Percentiles rank a stretch among this genome's conserved stretches.
Evolutionary conservation across 2,113 vertebrate species (phyloP).

Genomic region (Chaenogobius annularis): DNA sequence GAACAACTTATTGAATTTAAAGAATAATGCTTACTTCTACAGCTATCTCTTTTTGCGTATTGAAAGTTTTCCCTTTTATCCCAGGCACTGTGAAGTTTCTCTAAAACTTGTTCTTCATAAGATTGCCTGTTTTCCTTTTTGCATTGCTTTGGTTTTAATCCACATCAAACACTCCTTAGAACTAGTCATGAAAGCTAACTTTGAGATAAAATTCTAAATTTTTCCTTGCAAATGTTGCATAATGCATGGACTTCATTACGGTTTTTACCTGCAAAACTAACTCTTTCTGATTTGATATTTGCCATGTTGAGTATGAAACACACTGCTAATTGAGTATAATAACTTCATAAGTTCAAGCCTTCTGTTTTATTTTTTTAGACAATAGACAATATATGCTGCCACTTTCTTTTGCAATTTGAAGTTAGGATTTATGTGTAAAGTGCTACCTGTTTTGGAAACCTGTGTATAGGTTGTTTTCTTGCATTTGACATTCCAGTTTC

Average conservation of each 20-base stretch:
- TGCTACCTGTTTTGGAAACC: neutral
- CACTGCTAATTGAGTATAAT: neutral
- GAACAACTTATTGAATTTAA: too few relatives aligned
- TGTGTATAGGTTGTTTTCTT: neutral
- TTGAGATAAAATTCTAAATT: neutral
- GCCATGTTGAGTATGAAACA: neutral
- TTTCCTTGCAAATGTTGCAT: neutral
- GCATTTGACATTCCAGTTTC: neutral
- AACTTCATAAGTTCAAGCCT: too few relatives aligned
- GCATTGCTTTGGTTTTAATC: neutral
- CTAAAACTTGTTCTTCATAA: neutral
- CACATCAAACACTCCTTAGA: slow-evolving; percentile 8
- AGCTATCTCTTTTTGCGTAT: neutral
- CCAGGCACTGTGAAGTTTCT: neutral
- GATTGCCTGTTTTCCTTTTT: neutral
- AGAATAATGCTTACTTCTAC: neutral
- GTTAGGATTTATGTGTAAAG: too few relatives aligned
- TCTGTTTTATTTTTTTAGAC: too few relatives aligned
- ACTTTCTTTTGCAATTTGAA: too few relatives aligned
- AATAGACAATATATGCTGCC: too few relatives aligned
- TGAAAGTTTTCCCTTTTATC: neutral
- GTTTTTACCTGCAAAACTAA: neutral
- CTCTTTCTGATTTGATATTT: neutral
- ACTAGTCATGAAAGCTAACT: neutral
- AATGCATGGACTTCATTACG: neutral